Percentiles rank a stretch among this genome's conserved stretches.
Conservation (phyloP, 1,140 invertebrate genomes). For the Drosophila erecta region DNA sequence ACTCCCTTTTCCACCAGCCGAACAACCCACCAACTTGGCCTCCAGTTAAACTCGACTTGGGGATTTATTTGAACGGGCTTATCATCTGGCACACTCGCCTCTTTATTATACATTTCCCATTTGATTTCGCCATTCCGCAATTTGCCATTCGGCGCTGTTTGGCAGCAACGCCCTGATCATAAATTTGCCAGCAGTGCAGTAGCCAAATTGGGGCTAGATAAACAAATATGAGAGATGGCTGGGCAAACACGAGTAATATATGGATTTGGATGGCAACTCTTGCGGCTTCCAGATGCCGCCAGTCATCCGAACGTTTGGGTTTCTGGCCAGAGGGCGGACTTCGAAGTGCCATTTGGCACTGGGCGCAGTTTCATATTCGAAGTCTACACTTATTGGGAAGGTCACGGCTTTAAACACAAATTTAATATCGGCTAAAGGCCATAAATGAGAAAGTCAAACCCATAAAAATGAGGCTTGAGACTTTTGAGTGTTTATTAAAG, state of each 20-base stretch:
- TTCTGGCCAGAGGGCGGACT: neutral
- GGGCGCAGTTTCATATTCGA: conserved; percentile 4
- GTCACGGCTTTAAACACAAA: conserved; percentile 23
- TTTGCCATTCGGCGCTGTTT: conserved; percentile 46
- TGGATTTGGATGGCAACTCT: conserved; percentile 14
- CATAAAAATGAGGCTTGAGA: neutral
- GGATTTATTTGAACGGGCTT: conserved; percentile 67
- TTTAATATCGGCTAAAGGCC: neutral
- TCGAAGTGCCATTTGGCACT: conserved; percentile 26
- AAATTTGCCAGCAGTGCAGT: conserved; percentile 52
- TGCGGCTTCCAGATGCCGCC: conserved; percentile 32
- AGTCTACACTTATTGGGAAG: conserved; percentile 15
- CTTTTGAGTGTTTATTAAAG: neutral
- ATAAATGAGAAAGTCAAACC: conserved; percentile 2
- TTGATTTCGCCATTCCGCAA: conserved; percentile 42
- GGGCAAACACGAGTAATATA: conserved; percentile 32
- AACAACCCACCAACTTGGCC: neutral
- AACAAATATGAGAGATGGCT: conserved; percentile 59
- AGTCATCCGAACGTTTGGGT: conserved; percentile 11
- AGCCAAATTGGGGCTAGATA: conserved; percentile 64
- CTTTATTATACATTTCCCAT: conserved; percentile 40
- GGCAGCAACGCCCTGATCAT: conserved; percentile 65
- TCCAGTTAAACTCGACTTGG: neutral
- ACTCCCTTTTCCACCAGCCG: conserved; percentile 13
- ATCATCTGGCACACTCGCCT: conserved; percentile 64